These are phyloP conservation scores for Mya arenaria DNA, from an alignment of 1,140 invertebrate genomes.

Conservation along the genomic window DNA sequence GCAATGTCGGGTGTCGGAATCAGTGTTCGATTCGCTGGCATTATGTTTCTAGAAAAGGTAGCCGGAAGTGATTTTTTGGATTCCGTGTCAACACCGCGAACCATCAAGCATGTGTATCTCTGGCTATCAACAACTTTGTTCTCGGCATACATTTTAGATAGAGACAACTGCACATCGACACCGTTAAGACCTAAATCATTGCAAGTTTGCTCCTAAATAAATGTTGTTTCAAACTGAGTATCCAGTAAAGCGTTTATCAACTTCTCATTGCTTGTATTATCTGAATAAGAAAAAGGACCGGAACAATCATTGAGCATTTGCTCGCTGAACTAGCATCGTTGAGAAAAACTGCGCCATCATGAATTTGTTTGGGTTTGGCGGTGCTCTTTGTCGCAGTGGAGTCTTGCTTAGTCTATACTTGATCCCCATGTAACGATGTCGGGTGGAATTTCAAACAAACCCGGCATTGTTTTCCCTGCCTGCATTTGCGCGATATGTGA, in stretches of 20 bases:
- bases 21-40: conserved; percentile 37
- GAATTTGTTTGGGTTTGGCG: not conserved
- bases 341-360: not conserved
- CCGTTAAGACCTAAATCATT: not conserved
- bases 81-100: not conserved
- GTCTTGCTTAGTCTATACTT: not conserved
- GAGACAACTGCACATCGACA: not conserved
- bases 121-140: conserved; percentile 24
- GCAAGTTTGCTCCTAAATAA: not conserved
- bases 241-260: conserved; percentile 27
- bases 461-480: not conserved
- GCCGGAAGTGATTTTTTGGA: conserved; percentile 24
- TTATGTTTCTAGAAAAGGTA: conserved; percentile 44
- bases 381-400: not conserved
- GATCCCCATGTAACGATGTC: conserved; percentile 2
- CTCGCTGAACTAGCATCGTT: not conserved
- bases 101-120: conserved; percentile 25
- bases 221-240: conserved; percentile 21
- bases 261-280: not conserved
- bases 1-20: conserved; percentile 51
- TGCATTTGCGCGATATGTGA: conserved; percentile 16
- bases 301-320: not conserved
- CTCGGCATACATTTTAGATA: conserved; percentile 33
- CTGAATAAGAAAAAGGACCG: conserved; percentile 19
- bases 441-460: conserved; percentile 11